Conservation (phyloP, 2,113 vertebrate species). For the Urocolius indicus region DNA sequence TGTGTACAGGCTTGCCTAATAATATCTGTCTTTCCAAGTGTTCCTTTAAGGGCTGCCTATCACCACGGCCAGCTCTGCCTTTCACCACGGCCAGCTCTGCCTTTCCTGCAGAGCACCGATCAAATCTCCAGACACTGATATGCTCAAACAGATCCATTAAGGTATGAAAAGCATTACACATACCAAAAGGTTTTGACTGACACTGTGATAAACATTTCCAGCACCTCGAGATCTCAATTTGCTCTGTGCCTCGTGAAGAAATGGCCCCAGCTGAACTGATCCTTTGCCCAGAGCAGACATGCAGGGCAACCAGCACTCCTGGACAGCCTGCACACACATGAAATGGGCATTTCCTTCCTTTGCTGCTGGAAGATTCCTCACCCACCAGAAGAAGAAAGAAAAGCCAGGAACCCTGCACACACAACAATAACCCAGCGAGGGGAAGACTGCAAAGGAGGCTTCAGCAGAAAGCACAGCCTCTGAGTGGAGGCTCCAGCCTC, state of each 20-base stretch:
- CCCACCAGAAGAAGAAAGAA: background rate
- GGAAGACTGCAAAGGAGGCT: background rate
- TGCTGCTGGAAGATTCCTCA: background rate
- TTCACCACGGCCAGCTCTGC: background rate
- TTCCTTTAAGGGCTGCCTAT: background rate
- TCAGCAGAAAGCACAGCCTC: background rate
- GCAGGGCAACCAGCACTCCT: background rate
- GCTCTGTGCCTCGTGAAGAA: background rate
- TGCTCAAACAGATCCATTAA: fast-evolving
- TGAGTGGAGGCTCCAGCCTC: background rate
- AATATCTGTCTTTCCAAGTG: background rate
- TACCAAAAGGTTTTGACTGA: background rate
- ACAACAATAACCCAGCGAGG: background rate
- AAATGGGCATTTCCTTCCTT: background rate
- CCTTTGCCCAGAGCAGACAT: background rate
- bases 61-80: background rate
- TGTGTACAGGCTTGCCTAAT: background rate
- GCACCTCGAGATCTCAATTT: background rate
- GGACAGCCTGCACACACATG: background rate
- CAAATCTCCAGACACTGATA: background rate
- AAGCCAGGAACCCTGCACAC: background rate
- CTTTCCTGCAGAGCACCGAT: background rate
- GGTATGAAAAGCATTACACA: background rate
- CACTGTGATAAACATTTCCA: background rate
- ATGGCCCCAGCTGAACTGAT: background rate